A percentile compares a stretch with the other conserved stretches of the same genome.
phyloP scores from a whole-genome alignment of 2,113 vertebrate species.

The Motacilla alba region DNA sequence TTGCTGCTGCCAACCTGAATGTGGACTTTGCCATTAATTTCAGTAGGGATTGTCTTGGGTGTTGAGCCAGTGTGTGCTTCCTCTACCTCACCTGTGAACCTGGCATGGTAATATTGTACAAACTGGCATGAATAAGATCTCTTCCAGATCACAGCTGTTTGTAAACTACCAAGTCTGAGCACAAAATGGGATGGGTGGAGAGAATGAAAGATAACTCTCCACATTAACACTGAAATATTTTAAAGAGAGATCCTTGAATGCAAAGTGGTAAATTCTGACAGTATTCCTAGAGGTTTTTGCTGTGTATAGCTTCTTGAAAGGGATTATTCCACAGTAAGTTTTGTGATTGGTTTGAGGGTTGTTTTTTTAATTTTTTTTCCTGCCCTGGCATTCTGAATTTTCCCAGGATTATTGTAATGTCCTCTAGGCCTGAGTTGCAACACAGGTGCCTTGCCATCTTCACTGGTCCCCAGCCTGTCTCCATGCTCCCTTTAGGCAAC shows the following conservation, averaged over 20 bases:
- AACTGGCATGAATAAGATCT: neutral
- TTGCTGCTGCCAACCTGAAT: neutral
- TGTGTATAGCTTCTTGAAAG: neutral
- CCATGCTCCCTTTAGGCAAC: neutral
- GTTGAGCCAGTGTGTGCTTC: neutral
- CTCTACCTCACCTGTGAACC: neutral
- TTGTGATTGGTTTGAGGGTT: neutral
- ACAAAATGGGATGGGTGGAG: neutral
- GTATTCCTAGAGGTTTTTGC: neutral
- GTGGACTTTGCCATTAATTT: neutral
- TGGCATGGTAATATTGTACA: neutral
- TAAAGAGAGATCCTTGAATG: neutral
- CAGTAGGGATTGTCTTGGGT: neutral
- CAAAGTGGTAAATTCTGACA: neutral
- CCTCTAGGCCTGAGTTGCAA: neutral
- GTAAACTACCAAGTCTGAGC: neutral
- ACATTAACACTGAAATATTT: neutral
- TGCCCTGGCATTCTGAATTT: neutral
- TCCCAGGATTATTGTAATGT: neutral
- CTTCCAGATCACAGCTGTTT: neutral
- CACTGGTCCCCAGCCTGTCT: neutral
- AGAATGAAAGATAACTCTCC: neutral
- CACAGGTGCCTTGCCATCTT: neutral
- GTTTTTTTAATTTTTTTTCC: too few species aligned
- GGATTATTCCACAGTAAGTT: neutral